Percentiles rank a stretch among this genome's conserved stretches.
Evolutionary conservation across 2,888 invertebrate genomes (phyloP).

Genomic region (Pollenia labialis): DNA sequence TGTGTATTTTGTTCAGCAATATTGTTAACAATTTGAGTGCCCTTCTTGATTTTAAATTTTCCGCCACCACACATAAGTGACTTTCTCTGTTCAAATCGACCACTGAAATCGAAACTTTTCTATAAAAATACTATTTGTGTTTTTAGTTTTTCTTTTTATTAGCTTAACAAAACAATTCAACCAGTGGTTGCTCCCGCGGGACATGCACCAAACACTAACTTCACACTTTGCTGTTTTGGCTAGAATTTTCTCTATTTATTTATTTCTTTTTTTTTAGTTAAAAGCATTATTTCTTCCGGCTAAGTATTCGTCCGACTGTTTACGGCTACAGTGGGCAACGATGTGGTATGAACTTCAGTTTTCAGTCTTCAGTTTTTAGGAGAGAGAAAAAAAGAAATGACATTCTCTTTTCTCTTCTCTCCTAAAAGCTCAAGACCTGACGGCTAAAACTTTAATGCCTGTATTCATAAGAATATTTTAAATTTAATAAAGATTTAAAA

Average conservation of each 20-base stretch:
- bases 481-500: too few species aligned
- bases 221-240: constrained; percentile 69
- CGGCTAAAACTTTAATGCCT: too few species aligned
- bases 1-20: constrained; percentile 28
- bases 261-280: constrained; percentile 36
- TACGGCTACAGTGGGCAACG: constrained; percentile 10
- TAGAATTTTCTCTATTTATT: constrained; percentile 1
- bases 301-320: constrained; percentile 9
- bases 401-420: too few species aligned
- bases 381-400: too few species aligned
- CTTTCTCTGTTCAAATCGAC: constrained; percentile 59
- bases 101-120: constrained; percentile 76
- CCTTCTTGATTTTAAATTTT: constrained; percentile 52
- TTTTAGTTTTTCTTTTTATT: constrained; percentile 64
- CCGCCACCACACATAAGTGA: constrained; percentile 54
- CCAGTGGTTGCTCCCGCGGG: constrained; percentile 74
- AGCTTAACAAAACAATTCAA: constrained; percentile 75
- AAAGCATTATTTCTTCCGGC: constrained; percentile 53
- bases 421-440: too few species aligned
- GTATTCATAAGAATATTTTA: too few species aligned
- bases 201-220: constrained; percentile 72
- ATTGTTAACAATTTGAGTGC: constrained; percentile 47
- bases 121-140: constrained; percentile 67
- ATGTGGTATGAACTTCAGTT: not conserved
- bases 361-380: too few species aligned